A percentile compares a stretch with the other conserved stretches of the same genome.
Evolutionary conservation across 2,797 vertebrate genomes (phyloP).

Genomic region (Hypotaenidia okinawae): DNA sequence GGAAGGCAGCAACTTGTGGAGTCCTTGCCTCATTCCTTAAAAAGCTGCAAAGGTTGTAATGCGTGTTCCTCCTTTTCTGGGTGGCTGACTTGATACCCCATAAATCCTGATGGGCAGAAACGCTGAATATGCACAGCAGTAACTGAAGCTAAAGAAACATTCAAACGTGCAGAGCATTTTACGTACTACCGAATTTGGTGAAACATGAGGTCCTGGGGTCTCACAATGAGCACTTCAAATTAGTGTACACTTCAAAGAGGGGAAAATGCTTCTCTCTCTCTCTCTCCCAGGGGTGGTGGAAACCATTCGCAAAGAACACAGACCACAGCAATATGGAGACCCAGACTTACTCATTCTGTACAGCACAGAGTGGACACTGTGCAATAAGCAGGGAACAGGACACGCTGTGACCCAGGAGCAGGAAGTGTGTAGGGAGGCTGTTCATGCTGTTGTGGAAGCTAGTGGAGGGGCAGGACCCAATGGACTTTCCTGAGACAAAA

Average conservation of each 20-base stretch:
- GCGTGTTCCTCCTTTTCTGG: constrained; percentile 29
- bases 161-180: neutral
- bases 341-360: accelerated
- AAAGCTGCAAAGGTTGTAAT: constrained; percentile 23
- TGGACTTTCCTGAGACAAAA: neutral
- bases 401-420: neutral
- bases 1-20: neutral
- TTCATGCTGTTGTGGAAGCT: neutral
- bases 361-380: accelerated
- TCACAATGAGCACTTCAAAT: neutral
- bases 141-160: constrained; percentile 14
- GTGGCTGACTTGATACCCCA: constrained; percentile 60
- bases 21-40: neutral
- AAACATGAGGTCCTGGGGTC: constrained; percentile 1
- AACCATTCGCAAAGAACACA: neutral
- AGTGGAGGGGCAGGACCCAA: neutral
- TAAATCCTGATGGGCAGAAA: constrained; percentile 45
- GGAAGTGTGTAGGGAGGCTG: neutral
- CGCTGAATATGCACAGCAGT: constrained; percentile 36
- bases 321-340: neutral
- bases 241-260: neutral
- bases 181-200: neutral
- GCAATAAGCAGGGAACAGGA: neutral
- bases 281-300: neutral
- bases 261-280: neutral